Conservation (phyloP, 2,888 invertebrate species). For the Drosophila acutilabella region DNA sequence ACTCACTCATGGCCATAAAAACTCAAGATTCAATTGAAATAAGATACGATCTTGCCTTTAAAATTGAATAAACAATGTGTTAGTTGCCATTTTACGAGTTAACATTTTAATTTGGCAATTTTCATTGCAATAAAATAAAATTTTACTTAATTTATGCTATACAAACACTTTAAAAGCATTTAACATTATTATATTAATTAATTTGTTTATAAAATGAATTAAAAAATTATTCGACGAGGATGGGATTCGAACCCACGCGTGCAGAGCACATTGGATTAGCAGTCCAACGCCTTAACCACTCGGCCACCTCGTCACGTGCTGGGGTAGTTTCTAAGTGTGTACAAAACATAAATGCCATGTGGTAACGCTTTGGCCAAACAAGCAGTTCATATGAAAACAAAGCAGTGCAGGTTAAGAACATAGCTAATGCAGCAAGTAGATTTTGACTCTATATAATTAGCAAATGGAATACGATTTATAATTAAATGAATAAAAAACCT, state of each 20-base stretch:
- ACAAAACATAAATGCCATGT: not conserved
- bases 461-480: not conserved
- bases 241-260: constrained; percentile 95
- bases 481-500: not conserved
- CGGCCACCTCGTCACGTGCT: constrained; percentile 95
- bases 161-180: not conserved
- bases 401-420: constrained; percentile 22
- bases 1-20: constrained; percentile 49
- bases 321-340: constrained; percentile 80
- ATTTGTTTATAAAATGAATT: not conserved
- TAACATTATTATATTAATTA: not conserved
- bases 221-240: constrained; percentile 87
- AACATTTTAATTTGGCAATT: not conserved
- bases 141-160: not conserved
- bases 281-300: constrained; percentile 95
- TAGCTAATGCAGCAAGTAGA: not conserved
- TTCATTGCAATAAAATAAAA: not conserved
- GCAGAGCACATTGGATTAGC: constrained; percentile 95
- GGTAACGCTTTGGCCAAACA: not conserved
- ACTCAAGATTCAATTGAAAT: constrained; percentile 67
- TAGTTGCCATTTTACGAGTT: not conserved
- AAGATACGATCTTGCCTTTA: constrained; percentile 62
- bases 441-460: accelerated
- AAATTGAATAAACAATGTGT: constrained; percentile 26
- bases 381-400: constrained; percentile 23